Evolutionary conservation across 2,113 vertebrate genomes (phyloP).

Genomic region (Microtus richardsoni): DNA sequence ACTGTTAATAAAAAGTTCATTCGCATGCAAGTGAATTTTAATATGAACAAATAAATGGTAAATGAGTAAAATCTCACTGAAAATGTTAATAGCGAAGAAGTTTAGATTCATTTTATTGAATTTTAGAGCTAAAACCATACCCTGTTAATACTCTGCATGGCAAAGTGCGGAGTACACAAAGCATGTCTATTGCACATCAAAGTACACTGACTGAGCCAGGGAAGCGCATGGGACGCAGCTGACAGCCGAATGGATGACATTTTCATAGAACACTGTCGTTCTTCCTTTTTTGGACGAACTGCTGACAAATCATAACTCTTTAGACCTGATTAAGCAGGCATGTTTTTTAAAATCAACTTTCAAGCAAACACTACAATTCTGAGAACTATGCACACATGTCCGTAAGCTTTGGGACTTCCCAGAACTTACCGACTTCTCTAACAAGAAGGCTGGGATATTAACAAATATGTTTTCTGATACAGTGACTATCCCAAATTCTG

Average conservation of each 20-base stretch:
- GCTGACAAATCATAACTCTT: slow-evolving; percentile 30
- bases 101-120: slow-evolving; percentile 32
- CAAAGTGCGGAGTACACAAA: not conserved
- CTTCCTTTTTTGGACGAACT: not conserved
- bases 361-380: slow-evolving; percentile 3
- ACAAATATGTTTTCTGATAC: not conserved
- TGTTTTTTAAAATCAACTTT: slow-evolving; percentile 38
- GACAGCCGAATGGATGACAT: not conserved
- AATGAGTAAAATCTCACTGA: not conserved
- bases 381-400: not conserved
- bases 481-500: not conserved
- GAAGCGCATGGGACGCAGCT: not conserved
- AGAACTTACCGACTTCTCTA: not conserved
- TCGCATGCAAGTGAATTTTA: not conserved
- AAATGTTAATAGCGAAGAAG: not conserved
- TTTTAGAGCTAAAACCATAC: not conserved
- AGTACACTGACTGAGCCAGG: not conserved
- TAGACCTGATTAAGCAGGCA: not conserved
- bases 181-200: not conserved
- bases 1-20: too few species aligned
- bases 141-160: too few species aligned
- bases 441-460: not conserved
- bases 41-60: not conserved
- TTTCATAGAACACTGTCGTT: not conserved
- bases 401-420: not conserved